Evolutionary conservation across 2,888 invertebrate genomes (phyloP).

Genomic region (Chymomyza fuscimana): DNA sequence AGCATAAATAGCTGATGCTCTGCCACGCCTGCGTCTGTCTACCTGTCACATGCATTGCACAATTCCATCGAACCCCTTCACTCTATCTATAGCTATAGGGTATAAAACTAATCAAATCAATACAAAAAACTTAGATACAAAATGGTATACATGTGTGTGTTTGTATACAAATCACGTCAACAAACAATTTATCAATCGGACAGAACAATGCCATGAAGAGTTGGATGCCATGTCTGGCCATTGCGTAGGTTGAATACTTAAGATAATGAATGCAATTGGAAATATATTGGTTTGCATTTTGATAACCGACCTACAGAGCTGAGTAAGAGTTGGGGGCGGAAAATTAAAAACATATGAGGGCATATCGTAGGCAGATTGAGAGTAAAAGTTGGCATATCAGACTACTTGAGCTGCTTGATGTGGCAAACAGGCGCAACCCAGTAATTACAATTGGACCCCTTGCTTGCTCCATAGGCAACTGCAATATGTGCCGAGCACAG

Average conservation of each 20-base stretch:
- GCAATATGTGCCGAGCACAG: background rate
- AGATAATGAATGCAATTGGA: constrained; percentile 59
- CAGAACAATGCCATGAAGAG: constrained; percentile 5
- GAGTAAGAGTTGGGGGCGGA: background rate
- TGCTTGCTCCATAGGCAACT: constrained; percentile 25
- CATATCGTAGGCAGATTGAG: constrained; percentile 1
- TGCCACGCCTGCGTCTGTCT: too few species aligned
- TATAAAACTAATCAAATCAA: constrained; percentile 55
- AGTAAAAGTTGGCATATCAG: constrained; percentile 5
- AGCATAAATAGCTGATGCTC: too few species aligned
- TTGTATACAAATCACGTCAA: constrained; percentile 66
- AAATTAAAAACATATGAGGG: background rate
- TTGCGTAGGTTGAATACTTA: constrained; percentile 32
- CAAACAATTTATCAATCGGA: constrained; percentile 60
- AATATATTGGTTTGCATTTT: constrained; percentile 48
- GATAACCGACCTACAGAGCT: constrained; percentile 38
- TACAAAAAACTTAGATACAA: constrained; percentile 15
- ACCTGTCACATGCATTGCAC: too few species aligned
- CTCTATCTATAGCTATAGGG: background rate
- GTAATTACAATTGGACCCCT: constrained; percentile 34
- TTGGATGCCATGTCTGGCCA: background rate
- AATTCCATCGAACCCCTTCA: background rate
- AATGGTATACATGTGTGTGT: constrained; percentile 6
- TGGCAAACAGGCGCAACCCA: constrained; percentile 12
- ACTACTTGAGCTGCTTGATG: background rate